Percentiles rank a stretch among this genome's conserved stretches.
Conservation (phyloP, 2,888 invertebrate genomes). For the Nasonia oneida region DNA sequence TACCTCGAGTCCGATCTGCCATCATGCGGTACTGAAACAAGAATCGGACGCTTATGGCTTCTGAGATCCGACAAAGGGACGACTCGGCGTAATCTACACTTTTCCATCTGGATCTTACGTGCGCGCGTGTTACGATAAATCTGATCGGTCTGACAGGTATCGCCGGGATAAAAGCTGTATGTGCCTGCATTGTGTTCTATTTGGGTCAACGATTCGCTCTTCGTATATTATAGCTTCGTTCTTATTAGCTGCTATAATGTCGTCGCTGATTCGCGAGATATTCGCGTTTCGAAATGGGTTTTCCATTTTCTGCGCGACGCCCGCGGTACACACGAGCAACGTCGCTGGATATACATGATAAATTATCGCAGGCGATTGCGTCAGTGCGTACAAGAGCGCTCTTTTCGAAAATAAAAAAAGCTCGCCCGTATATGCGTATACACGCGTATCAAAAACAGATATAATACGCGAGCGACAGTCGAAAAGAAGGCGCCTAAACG, state of each 20-base stretch:
- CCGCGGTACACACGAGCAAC: background rate
- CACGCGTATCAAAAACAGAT: background rate
- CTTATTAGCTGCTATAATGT: too few species aligned
- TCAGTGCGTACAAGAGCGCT: background rate
- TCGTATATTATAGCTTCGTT: background rate
- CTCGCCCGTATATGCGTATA: background rate
- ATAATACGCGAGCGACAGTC: background rate
- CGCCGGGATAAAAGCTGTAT: background rate
- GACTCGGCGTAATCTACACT: background rate
- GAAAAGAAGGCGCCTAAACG: background rate
- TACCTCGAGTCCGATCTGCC: background rate
- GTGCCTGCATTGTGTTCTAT: background rate
- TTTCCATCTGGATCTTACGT: background rate
- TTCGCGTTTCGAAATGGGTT: background rate
- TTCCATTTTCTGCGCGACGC: background rate
- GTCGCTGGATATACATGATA: background rate
- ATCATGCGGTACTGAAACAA: constrained; percentile 29
- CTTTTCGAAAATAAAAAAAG: background rate
- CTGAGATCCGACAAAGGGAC: background rate
- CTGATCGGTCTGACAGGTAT: background rate
- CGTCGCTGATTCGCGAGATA: background rate
- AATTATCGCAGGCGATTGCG: background rate
- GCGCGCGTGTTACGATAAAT: background rate
- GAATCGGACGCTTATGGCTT: background rate
- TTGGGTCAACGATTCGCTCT: constrained; percentile 8